Base-by-base conservation (phyloP, 2,888 invertebrate species). In the Nudaria mundana region DNA sequence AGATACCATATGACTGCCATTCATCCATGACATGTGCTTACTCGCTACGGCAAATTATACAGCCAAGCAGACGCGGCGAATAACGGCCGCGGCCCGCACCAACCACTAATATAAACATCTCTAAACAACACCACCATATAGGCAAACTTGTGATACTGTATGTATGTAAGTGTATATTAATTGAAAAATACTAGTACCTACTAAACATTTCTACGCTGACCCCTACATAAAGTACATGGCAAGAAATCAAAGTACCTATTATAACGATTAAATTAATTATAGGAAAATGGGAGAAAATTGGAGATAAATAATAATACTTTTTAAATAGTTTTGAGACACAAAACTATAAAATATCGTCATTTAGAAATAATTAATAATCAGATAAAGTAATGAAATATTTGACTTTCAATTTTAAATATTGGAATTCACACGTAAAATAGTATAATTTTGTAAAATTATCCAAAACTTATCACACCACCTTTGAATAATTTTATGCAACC, bases 401-500 rank as follows among this genome's bases (percentile, higher is more conserved):
- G 68, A 80, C 75, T 76, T 82, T 65, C 64, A 81, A 81, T 82
- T 84, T 82, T 75, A 71, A 70, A 79, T 78, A 78, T 79, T 80
- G 83, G 83, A 86, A 82, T 83, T 80, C 81, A 84, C 85, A 86
- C 82, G 81, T 78, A 88, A 86, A 85, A 85, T 86, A 86, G 85
- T 86, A 86, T 80, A 86, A 87, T 85, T n/a, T 88, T 88, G 88
- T 88, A 88, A 88, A 88, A 88, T 86, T 85, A 87, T 88, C 88
- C 83, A 88, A 88, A 88, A 88, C 85, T 82, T 88, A 88, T 88
- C 87, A 88, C 86, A 86, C 85, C 86, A 86, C 85, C 76, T 83
- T 83, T 84, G 77, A 74, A 80, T 77, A 76, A 71, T 80, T 84
- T 86, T 83, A 83, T 86, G 87, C 85, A 87, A 84, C 78, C 83